Evolutionary conservation across 2,888 invertebrate species (phyloP), one percentile per base, ranked within the genome.

Genomic region (Trypoxylon attenuatum): DNA sequence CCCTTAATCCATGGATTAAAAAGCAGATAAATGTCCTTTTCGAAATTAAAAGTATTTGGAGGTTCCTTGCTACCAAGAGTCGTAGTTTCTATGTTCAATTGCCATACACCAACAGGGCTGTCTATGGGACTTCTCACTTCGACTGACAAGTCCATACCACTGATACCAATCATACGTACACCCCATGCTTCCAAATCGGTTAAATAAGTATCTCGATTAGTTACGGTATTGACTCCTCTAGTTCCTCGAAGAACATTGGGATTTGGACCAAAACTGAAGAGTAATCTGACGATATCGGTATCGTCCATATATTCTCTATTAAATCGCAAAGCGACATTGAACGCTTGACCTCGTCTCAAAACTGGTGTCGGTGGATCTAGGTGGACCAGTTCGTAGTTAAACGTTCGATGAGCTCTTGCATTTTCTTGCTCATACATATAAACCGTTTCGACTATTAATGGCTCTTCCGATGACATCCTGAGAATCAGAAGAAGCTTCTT

Each of bases 1-100:
- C 95, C 93, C 88, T 91, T 91, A 71, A 91, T 89, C 95, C 95
- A 95, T 0, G 96, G 94, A 85, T 95, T 96, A 87, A 94, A 95
- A 8, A 96, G 88, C 16, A 96, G 87, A 86, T 93, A 94, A 56
- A 95, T 83, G 52, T 92, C 92, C 56, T 91, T 91, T 5, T 92
- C 91, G 71, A 91, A 91, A 64, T 90, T 89, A 77, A 89, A 92
- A 1, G 79, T 79, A 5, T 88, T 87, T 0, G 88, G 88, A 0
- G 87, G 82, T 1, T 87, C 80, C 8, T 69, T 81, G 16, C 86
- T 84, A 43, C 86, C 88, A 70, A 88, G 84, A 22, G 88, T 79
- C 16, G 89, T 89, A 1, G 92, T 92, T 70, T 92, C 90, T 3
- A 94, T 89, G 45, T 90, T 89, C 4, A 93, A 88, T 6, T 89